Evolutionary conservation across 1,140 invertebrate species (phyloP), one percentile per base, ranked within the genome.

Genomic region (Zaprionus vittiger): DNA sequence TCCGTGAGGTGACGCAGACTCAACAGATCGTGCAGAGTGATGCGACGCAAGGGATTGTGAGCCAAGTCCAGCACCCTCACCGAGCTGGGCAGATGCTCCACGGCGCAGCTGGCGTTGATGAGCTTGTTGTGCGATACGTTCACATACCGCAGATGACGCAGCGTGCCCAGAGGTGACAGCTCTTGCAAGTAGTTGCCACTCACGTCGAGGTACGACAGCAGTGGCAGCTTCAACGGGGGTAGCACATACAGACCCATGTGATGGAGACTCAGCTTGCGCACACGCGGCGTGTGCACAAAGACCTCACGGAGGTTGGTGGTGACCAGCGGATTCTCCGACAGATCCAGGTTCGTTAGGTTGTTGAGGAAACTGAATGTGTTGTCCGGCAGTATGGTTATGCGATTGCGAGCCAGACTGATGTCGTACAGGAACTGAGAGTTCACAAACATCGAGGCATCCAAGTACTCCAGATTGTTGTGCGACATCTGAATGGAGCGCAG

Each of bases 221-320:
- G 94, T 9, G 97, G 96, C 55, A 98, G 92, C 93, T 97, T 97
- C 54, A 98, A 94, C 63, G 94, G 94, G 41, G 97, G 97, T 69
- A 96, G 94, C 31, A 94, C 95, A 80, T 94, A 95, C 65, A 98
- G 94, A 38, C 96, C 96, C 89, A 96, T 96, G 89, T 95, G 95
- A 54, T 95, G 95, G 74, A 98, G 93, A 90, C 95, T 96, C 61
- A 98, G 94, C 86, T 95, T 94, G 86, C 96, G 95, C 31, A 98
- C 93, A 76, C 96, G 96, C 34, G 96, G 97, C 15, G 97, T 94
- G 92, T 97, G 97, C 85, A 97, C 96, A 82, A 98, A 97, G n/a
- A 98, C 94, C 92, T 98, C 97, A 81, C 97, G 97, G 83, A 97
- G 97, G 93, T 98, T 98, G 47, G 97, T 96, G 76, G 97, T 95